Conservation (phyloP, 1,140 invertebrate genomes). For the Camponotus floridanus region DNA sequence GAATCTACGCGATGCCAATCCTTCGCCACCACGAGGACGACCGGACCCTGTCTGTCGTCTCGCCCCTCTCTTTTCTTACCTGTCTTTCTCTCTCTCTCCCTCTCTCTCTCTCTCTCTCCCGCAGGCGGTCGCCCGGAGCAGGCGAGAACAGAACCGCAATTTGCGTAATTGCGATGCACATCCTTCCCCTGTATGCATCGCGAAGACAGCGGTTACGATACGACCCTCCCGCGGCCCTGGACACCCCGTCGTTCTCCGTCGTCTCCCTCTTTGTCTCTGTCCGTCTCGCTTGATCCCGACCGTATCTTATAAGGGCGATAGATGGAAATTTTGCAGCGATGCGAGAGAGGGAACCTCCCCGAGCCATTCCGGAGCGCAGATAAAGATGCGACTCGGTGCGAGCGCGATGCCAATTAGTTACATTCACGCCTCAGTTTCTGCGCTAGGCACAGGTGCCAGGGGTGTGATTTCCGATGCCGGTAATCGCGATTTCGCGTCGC, state of each 20-base stretch:
- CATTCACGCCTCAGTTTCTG: constrained; percentile 66
- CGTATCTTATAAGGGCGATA: constrained; percentile 74
- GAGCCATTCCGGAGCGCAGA: constrained; percentile 52
- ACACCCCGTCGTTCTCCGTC: constrained; percentile 57
- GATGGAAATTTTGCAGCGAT: constrained; percentile 75
- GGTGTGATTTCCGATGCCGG: constrained; percentile 66
- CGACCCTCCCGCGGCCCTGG: constrained; percentile 69
- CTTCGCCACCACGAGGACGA: constrained; percentile 37
- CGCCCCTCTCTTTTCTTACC: constrained; percentile 52
- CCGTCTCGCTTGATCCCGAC: constrained; percentile 50
- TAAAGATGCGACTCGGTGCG: constrained; percentile 36
- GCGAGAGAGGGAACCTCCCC: constrained; percentile 22
- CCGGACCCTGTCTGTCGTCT: constrained; percentile 59
- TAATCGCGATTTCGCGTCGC: constrained; percentile 52
- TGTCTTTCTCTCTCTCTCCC: too few species aligned
- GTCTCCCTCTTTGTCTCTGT: constrained; percentile 55
- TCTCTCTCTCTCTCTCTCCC: constrained; percentile 39
- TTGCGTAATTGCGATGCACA: constrained; percentile 83
- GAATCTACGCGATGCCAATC: constrained; percentile 40
- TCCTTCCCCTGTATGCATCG: constrained; percentile 32
- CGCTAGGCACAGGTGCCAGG: constrained; percentile 42
- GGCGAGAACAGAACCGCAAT: constrained; percentile 85
- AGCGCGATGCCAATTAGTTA: constrained; percentile 73
- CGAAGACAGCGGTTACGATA: constrained; percentile 39
- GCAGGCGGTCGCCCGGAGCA: constrained; percentile 76